These are phyloP conservation scores for Plusia festucae DNA, from an alignment of 2,888 invertebrate species.

Conservation along the genomic window DNA sequence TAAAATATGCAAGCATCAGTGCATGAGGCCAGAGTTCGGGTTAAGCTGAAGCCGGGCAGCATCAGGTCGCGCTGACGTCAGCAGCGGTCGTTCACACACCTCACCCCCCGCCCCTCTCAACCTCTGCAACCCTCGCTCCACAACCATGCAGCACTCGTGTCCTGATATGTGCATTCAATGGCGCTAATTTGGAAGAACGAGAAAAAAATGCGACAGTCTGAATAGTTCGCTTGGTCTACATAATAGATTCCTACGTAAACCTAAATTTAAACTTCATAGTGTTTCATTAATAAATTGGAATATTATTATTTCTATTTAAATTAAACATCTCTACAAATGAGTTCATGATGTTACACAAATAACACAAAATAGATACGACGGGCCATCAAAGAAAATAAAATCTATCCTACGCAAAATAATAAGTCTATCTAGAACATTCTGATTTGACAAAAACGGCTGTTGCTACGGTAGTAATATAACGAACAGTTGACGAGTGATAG, in stretches of 20 bases:
- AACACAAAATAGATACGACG: neutral
- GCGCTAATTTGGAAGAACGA: conserved; percentile 30
- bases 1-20: conserved; percentile 62
- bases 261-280: neutral
- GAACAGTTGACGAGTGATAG: conserved; percentile 14
- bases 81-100: conserved; percentile 75
- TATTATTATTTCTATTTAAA: neutral
- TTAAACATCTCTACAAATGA: neutral
- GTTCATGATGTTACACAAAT: neutral
- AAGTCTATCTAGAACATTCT: conserved; percentile 25
- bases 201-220: conserved; percentile 8
- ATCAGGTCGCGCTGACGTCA: conserved; percentile 90
- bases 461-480: conserved; percentile 11
- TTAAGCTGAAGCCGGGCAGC: conserved; percentile 85
- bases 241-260: neutral
- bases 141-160: conserved; percentile 69
- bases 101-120: conserved; percentile 61
- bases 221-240: neutral
- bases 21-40: conserved; percentile 83
- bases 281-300: neutral
- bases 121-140: conserved; percentile 74
- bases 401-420: neutral
- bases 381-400: neutral
- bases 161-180: conserved; percentile 51
- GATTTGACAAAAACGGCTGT: neutral